Conservation (phyloP, 2,888 invertebrate species). For the Ditula angustiorana region DNA sequence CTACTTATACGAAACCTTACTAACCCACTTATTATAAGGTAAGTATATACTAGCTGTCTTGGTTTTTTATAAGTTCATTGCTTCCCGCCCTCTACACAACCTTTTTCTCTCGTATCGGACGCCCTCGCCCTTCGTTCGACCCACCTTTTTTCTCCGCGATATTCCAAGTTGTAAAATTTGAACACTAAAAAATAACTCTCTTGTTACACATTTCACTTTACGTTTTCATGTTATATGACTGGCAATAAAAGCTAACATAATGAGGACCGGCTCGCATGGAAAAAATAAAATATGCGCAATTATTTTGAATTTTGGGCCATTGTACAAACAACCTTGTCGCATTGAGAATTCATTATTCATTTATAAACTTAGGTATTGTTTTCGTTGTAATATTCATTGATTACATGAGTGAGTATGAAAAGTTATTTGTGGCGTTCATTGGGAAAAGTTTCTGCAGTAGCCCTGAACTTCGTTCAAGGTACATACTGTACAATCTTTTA, state of each 20-base stretch:
- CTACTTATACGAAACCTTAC: background rate
- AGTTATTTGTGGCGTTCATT: no score
- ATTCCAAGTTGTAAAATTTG: conserved; percentile 45
- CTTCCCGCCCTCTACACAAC: conserved; percentile 31
- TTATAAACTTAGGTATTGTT: no score
- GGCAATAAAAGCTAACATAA: conserved; percentile 27
- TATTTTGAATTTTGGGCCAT: no score
- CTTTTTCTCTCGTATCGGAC: conserved; percentile 18
- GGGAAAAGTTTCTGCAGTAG: no score
- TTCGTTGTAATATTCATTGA: no score
- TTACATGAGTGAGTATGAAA: no score
- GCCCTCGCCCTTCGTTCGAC: conserved; percentile 44
- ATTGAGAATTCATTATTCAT: no score
- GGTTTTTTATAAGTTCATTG: conserved; percentile 23
- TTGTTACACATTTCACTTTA: conserved; percentile 41
- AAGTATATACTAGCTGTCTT: background rate
- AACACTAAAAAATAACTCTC: conserved; percentile 44
- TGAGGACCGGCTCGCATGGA: conserved; percentile 5
- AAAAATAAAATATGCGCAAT: background rate
- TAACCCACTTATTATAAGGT: conserved; percentile 16
- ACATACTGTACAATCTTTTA: no score
- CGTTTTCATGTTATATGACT: conserved; percentile 9
- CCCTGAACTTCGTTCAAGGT: no score
- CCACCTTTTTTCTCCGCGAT: conserved; percentile 45
- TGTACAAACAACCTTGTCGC: no score